These are phyloP conservation scores for Belonocnema kinseyi DNA, from an alignment of 1,140 invertebrate species.

Conservation along the genomic window DNA sequence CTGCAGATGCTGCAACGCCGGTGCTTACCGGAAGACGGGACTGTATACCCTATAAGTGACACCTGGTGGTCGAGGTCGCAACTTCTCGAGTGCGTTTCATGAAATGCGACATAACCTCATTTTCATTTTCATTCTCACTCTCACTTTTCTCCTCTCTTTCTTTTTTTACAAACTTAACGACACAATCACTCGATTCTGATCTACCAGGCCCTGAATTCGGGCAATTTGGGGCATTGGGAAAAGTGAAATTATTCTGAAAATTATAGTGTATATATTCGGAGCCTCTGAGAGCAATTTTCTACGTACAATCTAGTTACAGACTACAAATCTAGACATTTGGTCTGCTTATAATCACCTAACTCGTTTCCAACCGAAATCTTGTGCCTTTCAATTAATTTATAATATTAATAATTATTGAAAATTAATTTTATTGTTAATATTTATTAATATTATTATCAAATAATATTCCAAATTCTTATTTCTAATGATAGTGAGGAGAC, in stretches of 20 bases:
- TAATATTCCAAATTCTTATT: slow-evolving; percentile 2
- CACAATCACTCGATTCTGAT: not conserved
- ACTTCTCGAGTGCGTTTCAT: not conserved
- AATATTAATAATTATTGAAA: not conserved
- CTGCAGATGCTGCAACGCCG: not conserved
- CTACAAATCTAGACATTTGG: slow-evolving; percentile 16
- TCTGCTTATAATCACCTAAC: not conserved
- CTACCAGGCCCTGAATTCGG: not conserved
- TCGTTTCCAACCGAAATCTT: not conserved
- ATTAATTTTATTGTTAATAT: not conserved
- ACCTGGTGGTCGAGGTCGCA: not conserved
- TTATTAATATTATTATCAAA: slow-evolving; percentile 10
- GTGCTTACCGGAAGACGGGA: not conserved
- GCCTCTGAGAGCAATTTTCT: not conserved
- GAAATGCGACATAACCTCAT: not conserved
- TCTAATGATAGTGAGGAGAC: slow-evolving; percentile 13
- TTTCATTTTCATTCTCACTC: slow-evolving; percentile 15
- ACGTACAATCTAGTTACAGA: slow-evolving; percentile 6
- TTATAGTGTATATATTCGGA: not conserved
- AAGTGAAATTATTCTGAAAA: not conserved
- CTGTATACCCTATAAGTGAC: slow-evolving; percentile 12
- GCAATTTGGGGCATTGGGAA: not conserved
- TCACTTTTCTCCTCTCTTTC: not conserved
- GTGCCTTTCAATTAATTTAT: not conserved
- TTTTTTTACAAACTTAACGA: slow-evolving; percentile 21